Base-by-base conservation (phyloP, 2,888 invertebrate species). In the Pharmacophagus antenor region DNA sequence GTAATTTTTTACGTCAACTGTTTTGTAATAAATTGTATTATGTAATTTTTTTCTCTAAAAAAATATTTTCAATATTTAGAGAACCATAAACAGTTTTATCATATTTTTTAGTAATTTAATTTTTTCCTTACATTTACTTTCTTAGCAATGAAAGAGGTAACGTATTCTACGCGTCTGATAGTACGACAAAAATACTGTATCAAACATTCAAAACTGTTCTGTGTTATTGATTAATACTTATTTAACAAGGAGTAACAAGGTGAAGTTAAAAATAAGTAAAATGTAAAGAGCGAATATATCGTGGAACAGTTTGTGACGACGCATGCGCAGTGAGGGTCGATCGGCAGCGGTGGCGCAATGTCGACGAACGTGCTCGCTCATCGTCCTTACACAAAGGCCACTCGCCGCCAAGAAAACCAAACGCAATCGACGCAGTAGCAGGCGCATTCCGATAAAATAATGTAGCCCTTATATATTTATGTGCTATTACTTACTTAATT, bases 331-430 rank as follows among this genome's bases (percentile, higher is more conserved):
- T 49, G 63, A 64, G 64, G 66, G 66, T 60, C 65, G 64, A 48
- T 62, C 77, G 76, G 63, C 70, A n/a, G 77, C 69, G 58, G 65
- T 80, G 77, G 64, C 72, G 80, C 70, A 77, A 79, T 62, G 50
- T 42, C 58, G 62, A 63, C 57, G 63, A 62, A 68, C 72, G 73
- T 73, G 76, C 72, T 71, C 68, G 63, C 65, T 65, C 67, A 68
- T 66, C 71, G 73, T 74, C 76, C 73, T 77, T 75, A 72, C 64
- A 60, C 69, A 56, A 63, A 63, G 50, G 51, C 61, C 58, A 68
- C 62, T 48, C 12, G 50, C 27, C 31, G 20, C 48, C 62, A 62
- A 61, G 44, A 47, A 60, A 55, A 68, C 61, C 50, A 60, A 27
- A 52, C 23, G 46, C 42, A 48, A 23, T n/a, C 23, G 48, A n/a